Evolutionary conservation across 1,140 invertebrate species (phyloP), one percentile per base, ranked within the genome.

Genomic region (Lucilia cuprina): DNA sequence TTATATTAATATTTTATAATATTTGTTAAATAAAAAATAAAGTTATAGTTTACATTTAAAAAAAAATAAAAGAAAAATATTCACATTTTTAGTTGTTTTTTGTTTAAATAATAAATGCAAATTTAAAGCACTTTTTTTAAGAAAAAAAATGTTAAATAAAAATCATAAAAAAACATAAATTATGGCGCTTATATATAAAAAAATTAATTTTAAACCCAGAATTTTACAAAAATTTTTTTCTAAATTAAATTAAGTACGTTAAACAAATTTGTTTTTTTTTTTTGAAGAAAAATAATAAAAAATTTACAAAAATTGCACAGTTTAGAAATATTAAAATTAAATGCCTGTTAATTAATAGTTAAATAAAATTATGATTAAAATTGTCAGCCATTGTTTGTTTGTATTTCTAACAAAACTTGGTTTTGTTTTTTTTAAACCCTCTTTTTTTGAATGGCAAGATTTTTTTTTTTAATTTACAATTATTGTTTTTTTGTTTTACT

Each of bases 151-250:
- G 25, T 34, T 30, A 55, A 60, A 47, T 82, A 65, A 34, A 17
- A 65, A 41, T 10, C 17, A 60, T 34, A n/a, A 70, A 35, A 82
- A 70, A 60, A 19, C 25, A 65, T 25, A 34, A 34, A 83, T 83
- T 83, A 83, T 83, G 55, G 50, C 50, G n/a, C n/a, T 83, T 83
- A 47, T 70, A 83, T 13, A 34, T 65, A 83, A 65, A 83, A 65
- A 83, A 70, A 60, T 60, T 35, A 60, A 47, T n/a, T 30, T 30
- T 30, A 30, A 17, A 17, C 30, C 13, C 35, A n/a, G 8, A 82
- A 65, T 21, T 35, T 83, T 60, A 30, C 25, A 35, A 70, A 25
- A 14, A 0, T 50, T 50, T 50, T 82, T 82, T 82, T 30, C 25
- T 30, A 30, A 30, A 2, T 14, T 47, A 70, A 83, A 19, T 74